These are phyloP conservation scores for Troides aeacus DNA, from an alignment of 2,888 invertebrate genomes.

Conservation along the genomic window DNA sequence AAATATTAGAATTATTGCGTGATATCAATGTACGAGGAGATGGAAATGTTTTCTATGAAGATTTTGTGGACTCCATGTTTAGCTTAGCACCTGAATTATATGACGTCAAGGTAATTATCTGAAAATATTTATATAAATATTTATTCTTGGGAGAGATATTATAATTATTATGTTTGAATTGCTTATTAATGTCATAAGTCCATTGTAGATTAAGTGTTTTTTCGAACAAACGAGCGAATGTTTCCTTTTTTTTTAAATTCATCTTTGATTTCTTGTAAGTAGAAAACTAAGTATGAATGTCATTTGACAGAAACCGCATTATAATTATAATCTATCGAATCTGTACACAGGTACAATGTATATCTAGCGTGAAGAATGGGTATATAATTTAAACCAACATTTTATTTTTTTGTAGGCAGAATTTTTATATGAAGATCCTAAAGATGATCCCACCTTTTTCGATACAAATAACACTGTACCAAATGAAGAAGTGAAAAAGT, in stretches of 20 bases:
- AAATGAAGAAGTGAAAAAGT: no score
- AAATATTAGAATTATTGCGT: slow-evolving; percentile 57
- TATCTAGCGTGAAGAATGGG: no score
- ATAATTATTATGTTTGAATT: not conserved
- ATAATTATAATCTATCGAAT: no score
- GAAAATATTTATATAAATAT: not conserved
- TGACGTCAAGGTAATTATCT: slow-evolving; percentile 49
- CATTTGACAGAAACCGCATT: no score
- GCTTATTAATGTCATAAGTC: not conserved
- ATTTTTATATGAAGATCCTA: slow-evolving; percentile 60
- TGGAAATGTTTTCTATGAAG: slow-evolving; percentile 60
- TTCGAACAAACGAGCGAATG: no score
- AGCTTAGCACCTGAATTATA: slow-evolving; percentile 61
- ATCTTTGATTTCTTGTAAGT: no score
- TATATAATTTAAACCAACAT: not conserved
- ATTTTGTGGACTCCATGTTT: slow-evolving; percentile 65
- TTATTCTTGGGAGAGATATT: no score
- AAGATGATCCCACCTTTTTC: slow-evolving; percentile 66
- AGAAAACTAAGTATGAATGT: no score
- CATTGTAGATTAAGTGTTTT: no score
- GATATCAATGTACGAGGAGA: slow-evolving; percentile 66
- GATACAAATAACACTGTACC: no score
- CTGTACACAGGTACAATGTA: no score
- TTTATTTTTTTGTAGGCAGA: slow-evolving; percentile 46
- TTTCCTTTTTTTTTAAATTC: no score